These are phyloP conservation scores for Timema cristinae DNA, from an alignment of 2,888 invertebrate genomes.

Conservation along the genomic window DNA sequence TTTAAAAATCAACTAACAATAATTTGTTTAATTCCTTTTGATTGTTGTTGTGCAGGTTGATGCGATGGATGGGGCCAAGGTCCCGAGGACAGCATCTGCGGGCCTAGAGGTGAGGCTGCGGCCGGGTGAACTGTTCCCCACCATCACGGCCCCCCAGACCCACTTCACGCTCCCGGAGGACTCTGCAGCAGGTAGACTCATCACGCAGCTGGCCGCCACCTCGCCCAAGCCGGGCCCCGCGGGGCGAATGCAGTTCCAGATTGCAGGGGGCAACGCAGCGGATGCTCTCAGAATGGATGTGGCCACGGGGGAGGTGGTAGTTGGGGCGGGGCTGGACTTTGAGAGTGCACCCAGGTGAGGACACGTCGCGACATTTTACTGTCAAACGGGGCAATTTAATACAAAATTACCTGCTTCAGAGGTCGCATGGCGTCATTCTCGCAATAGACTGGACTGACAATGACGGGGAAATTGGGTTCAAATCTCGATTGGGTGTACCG, in stretches of 20 bases:
- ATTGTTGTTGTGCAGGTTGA: conserved; percentile 56
- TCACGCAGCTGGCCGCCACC: conserved; percentile 71
- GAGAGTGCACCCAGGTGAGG: conserved; percentile 62
- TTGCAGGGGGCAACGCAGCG: conserved; percentile 92
- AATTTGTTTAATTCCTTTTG: conserved; percentile 34
- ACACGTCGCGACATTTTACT: too few species aligned
- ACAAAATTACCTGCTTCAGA: too few species aligned
- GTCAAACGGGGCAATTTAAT: too few species aligned
- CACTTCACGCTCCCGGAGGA: conserved; percentile 78
- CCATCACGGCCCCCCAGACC: conserved; percentile 61
- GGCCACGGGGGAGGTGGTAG: conserved; percentile 73
- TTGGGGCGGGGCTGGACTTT: conserved; percentile 77
- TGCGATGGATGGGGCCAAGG: conserved; percentile 75
- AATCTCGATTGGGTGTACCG: too few species aligned
- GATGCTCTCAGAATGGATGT: conserved; percentile 79
- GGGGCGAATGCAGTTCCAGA: conserved; percentile 69
- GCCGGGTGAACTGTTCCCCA: conserved; percentile 74
- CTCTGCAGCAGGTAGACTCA: conserved; percentile 67
- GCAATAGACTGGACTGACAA: too few species aligned
- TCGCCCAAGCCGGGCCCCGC: conserved; percentile 74
- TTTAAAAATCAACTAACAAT: too few species aligned
- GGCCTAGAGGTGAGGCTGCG: conserved; percentile 73
- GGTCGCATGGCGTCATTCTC: too few species aligned
- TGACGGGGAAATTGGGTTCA: too few species aligned
- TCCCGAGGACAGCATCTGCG: conserved; percentile 65